Percentiles rank a stretch among this genome's conserved stretches.
phyloP scores from a whole-genome alignment of 2,113 vertebrate species.

The Maccullochella peelii region DNA sequence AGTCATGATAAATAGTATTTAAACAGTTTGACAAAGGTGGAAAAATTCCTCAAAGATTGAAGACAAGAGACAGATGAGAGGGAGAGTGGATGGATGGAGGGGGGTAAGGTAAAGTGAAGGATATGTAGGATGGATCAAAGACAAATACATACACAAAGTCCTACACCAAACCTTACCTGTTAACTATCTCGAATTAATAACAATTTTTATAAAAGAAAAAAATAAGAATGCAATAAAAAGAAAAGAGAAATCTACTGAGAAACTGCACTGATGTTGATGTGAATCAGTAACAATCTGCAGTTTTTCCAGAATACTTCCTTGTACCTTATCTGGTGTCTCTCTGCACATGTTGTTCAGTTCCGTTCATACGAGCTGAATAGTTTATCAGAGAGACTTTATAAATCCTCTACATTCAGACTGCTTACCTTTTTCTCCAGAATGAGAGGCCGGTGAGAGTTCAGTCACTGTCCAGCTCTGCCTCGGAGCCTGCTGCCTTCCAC shows the following conservation, averaged over 20 bases:
- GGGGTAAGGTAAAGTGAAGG: background rate
- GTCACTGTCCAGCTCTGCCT: background rate
- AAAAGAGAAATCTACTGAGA: background rate
- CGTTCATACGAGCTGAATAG: background rate
- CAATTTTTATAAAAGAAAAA: too few relatives aligned
- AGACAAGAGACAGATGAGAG: background rate
- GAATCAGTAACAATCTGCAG: background rate
- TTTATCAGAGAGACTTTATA: background rate
- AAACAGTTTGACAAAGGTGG: background rate
- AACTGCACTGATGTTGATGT: background rate
- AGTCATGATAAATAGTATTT: background rate
- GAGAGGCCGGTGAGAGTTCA: background rate
- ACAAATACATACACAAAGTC: background rate
- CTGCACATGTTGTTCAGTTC: background rate
- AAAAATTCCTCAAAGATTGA: background rate
- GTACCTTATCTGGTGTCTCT: background rate
- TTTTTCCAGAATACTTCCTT: slow-evolving; percentile 42
- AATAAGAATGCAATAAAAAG: background rate
- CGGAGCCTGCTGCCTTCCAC: background rate
- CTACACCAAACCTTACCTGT: background rate
- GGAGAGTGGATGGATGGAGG: too few relatives aligned
- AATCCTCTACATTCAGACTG: background rate
- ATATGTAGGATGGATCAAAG: background rate
- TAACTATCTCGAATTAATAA: background rate
- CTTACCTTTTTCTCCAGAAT: slow-evolving; percentile 49